These are phyloP conservation scores for Intellagama lesueurii DNA, from an alignment of 2,797 vertebrate genomes.

Conservation along the genomic window DNA sequence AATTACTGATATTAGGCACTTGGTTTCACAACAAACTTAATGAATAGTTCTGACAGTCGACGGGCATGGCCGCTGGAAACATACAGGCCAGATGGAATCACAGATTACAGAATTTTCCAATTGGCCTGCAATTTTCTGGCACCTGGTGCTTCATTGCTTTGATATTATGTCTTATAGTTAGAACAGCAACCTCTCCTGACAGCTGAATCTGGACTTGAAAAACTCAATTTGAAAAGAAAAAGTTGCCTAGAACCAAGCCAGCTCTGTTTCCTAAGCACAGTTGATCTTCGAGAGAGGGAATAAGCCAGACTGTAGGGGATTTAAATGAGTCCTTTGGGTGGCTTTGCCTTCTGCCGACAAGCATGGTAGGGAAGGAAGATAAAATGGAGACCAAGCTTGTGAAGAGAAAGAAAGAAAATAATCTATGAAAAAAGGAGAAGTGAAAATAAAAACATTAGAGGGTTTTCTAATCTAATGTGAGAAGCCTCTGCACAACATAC, in stretches of 20 bases:
- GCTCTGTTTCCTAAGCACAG: slow-evolving; percentile 31
- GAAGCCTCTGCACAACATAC: background rate
- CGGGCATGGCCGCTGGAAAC: slow-evolving; percentile 72
- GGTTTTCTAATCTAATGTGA: background rate
- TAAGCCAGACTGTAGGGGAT: slow-evolving; percentile 19
- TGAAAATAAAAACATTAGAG: background rate
- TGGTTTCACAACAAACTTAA: slow-evolving; percentile 81
- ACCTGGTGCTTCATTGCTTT: slow-evolving; percentile 73
- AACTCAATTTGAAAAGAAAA: slow-evolving; percentile 54
- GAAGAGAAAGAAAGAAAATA: background rate
- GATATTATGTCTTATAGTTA: slow-evolving; percentile 64
- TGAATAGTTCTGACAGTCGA: slow-evolving; percentile 78
- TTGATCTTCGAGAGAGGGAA: slow-evolving; percentile 45
- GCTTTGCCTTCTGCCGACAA: slow-evolving; percentile 18
- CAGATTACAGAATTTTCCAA: slow-evolving; percentile 76
- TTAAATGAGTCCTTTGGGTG: slow-evolving; percentile 40
- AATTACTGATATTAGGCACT: slow-evolving; percentile 81
- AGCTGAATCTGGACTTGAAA: slow-evolving; percentile 59
- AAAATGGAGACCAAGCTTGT: slow-evolving; percentile 32
- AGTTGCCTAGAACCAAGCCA: slow-evolving; percentile 35
- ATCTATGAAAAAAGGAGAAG: background rate
- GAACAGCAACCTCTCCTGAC: slow-evolving; percentile 60
- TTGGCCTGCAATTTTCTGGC: slow-evolving; percentile 77
- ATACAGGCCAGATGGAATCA: slow-evolving; percentile 78
- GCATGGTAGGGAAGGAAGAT: slow-evolving; percentile 18